phyloP scores from a whole-genome alignment of 2,797 vertebrate genomes.

The Babyrousa celebensis region DNA sequence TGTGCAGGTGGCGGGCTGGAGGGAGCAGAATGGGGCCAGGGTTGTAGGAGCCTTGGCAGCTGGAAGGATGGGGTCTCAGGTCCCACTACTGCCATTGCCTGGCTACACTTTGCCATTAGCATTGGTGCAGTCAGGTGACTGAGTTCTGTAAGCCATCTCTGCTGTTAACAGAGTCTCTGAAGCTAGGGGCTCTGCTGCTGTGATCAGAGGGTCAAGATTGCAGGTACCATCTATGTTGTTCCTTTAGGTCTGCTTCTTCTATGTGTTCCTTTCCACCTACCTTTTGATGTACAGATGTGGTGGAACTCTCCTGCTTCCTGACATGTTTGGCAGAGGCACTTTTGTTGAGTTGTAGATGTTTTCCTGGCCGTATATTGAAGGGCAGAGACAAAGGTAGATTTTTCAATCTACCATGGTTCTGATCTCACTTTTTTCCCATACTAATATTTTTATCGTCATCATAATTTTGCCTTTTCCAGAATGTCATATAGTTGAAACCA shows the following conservation, averaged over 20 bases:
- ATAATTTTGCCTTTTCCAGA: not conserved
- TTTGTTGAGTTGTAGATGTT: not conserved
- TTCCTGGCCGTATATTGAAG: not conserved
- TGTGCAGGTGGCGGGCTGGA: not conserved
- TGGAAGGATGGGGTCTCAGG: not conserved
- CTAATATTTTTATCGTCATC: not conserved
- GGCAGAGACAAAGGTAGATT: not conserved
- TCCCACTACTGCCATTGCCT: too few species aligned
- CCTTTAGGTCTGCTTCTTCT: too few species aligned
- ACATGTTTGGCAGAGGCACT: fast-evolving
- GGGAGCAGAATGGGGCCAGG: not conserved
- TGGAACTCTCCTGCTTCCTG: not conserved
- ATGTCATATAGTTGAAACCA: not conserved
- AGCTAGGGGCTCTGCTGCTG: not conserved
- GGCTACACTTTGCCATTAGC: not conserved
- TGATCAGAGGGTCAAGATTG: not conserved
- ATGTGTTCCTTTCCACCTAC: too few species aligned
- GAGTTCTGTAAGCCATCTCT: not conserved
- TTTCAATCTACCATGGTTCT: not conserved
- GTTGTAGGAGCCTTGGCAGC: not conserved
- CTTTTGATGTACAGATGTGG: too few species aligned
- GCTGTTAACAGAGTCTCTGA: not conserved
- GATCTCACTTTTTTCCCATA: not conserved
- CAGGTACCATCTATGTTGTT: not conserved
- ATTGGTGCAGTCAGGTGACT: too few species aligned